These are phyloP conservation scores for Rotaria macrura DNA, from an alignment of 2,888 invertebrate genomes.

Conservation along the genomic window DNA sequence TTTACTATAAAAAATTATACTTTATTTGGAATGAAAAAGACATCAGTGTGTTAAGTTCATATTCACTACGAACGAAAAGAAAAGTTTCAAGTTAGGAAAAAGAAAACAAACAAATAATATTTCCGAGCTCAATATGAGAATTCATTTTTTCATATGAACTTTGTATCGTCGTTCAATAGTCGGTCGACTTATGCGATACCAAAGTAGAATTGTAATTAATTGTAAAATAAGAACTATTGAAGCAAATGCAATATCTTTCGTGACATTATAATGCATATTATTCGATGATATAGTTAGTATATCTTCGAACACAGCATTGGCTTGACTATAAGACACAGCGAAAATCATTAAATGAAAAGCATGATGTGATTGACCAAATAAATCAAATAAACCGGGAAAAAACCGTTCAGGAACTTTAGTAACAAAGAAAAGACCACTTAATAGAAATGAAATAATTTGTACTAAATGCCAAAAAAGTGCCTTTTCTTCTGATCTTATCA, in stretches of 20 bases:
- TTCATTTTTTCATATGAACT: not conserved
- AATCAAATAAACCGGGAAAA: conserved; percentile 29
- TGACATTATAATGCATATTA: not conserved
- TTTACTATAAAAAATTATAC: too few relatives aligned
- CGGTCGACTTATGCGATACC: not conserved
- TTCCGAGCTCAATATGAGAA: too few relatives aligned
- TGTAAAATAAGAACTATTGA: not conserved
- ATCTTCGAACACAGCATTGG: conserved; percentile 11
- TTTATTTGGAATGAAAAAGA: too few relatives aligned
- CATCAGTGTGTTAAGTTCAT: too few relatives aligned
- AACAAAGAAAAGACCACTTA: conserved; percentile 25
- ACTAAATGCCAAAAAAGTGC: not conserved
- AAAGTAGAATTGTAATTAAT: not conserved
- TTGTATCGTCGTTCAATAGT: not conserved
- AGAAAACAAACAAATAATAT: too few relatives aligned
- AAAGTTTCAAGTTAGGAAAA: too few relatives aligned
- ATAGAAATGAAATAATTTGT: conserved; percentile 15
- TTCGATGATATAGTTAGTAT: not conserved
- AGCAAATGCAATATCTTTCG: not conserved
- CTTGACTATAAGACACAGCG: conserved; percentile 22
- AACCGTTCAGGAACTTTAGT: conserved; percentile 29
- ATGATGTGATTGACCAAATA: conserved; percentile 30
- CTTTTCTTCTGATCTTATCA: not conserved
- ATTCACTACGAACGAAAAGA: too few relatives aligned
- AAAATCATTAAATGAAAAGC: conserved; percentile 28